Evolutionary conservation across 2,888 invertebrate species (phyloP).

Genomic region (Lathronympha strigana): DNA sequence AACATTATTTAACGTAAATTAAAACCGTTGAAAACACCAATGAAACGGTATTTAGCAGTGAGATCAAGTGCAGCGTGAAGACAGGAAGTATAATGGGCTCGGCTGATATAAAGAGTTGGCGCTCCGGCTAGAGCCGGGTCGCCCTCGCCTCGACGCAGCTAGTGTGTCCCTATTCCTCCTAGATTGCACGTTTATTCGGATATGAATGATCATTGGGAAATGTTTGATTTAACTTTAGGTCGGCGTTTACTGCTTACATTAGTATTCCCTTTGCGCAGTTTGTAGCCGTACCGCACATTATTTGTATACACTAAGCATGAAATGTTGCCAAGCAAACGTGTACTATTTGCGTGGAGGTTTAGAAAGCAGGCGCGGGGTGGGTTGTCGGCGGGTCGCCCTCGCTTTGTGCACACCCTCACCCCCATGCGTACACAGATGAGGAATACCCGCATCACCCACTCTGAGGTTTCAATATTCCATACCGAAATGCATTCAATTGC

Average conservation of each 20-base stretch:
- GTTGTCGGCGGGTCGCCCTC: conserved; percentile 54
- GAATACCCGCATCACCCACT: conserved; percentile 73
- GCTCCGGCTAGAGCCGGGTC: not conserved
- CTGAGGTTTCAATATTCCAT: conserved; percentile 81
- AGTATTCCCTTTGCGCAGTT: conserved; percentile 79
- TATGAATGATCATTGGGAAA: conserved; percentile 62
- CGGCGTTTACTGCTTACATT: conserved; percentile 63
- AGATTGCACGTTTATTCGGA: conserved; percentile 50
- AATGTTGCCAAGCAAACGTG: conserved; percentile 84
- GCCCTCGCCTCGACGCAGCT: not conserved
- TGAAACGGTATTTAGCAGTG: not conserved
- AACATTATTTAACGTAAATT: not conserved
- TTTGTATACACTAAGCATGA: conserved; percentile 84
- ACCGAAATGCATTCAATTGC: conserved; percentile 78
- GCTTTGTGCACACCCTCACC: conserved; percentile 51
- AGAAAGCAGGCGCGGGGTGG: conserved; percentile 71
- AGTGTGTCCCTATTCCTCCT: conserved; percentile 14
- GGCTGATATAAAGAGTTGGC: not conserved
- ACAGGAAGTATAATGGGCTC: conserved; percentile 5
- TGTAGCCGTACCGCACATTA: conserved; percentile 77
- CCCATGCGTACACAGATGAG: conserved; percentile 75
- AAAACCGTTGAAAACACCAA: not conserved
- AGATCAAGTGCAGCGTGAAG: not conserved
- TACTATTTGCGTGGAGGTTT: conserved; percentile 83
- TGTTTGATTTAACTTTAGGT: conserved; percentile 66